A percentile compares a stretch with the other conserved stretches of the same genome.
Evolutionary conservation across 2,888 invertebrate genomes (phyloP).

Genomic region (Hirtodrosophila duncani): DNA sequence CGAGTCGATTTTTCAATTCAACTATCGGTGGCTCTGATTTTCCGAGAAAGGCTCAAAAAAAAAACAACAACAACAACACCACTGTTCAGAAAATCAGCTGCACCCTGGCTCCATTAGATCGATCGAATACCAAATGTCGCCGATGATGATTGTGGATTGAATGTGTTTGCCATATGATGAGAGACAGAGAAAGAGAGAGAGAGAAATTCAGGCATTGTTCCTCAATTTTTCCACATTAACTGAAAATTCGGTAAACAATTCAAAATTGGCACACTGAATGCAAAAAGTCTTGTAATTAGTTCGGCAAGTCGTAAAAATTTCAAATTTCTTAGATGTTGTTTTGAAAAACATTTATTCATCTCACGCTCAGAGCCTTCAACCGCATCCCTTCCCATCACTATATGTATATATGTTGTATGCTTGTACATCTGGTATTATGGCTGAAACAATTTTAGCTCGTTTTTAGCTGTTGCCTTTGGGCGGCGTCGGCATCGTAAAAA

Average conservation of each 20-base stretch:
- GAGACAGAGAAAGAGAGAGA: conserved; percentile 5
- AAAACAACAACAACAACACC: conserved; percentile 20
- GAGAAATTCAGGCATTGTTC: conserved; percentile 24
- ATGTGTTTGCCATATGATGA: conserved; percentile 18
- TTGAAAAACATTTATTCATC: conserved; percentile 37
- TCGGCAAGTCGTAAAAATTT: conserved; percentile 51
- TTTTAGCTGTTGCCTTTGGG: conserved; percentile 12
- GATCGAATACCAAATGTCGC: conserved; percentile 21
- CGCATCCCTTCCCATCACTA: background rate
- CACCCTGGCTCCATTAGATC: conserved; percentile 5
- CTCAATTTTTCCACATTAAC: conserved; percentile 15
- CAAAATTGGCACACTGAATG: conserved; percentile 21
- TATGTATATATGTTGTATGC: background rate
- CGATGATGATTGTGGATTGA: too few relatives aligned
- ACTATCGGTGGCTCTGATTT: conserved; percentile 56
- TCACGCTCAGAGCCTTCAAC: conserved; percentile 1
- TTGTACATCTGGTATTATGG: conserved; percentile 36
- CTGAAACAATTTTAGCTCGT: conserved; percentile 19
- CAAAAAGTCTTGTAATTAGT: conserved; percentile 45
- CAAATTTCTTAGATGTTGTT: conserved; percentile 28
- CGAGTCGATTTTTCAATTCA: conserved; percentile 58
- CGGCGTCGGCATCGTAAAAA: conserved; percentile 49
- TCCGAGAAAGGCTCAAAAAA: conserved; percentile 26
- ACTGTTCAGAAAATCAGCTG: too few relatives aligned
- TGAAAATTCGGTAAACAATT: conserved; percentile 6